Evolutionary conservation across 2,888 invertebrate species (phyloP).

Genomic region (Lysandra coridon): DNA sequence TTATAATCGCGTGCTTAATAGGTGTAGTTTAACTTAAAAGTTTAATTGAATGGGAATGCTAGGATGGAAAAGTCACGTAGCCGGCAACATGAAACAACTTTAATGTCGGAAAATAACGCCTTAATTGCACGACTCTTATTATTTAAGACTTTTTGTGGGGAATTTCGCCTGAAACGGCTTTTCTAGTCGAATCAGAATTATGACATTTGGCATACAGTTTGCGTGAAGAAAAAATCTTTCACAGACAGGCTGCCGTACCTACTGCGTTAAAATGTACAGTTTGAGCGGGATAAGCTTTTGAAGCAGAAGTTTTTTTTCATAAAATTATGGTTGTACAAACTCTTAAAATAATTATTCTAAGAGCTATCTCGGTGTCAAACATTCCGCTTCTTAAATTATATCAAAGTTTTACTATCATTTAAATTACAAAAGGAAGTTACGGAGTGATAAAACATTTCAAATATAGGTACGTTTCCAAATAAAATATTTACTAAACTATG

Average conservation of each 20-base stretch:
- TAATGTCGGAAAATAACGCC: constrained; percentile 25
- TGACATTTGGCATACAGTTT: neutral
- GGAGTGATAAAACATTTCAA: too few relatives aligned
- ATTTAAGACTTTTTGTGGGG: constrained; percentile 16
- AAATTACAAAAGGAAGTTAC: too few relatives aligned
- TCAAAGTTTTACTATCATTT: too few relatives aligned
- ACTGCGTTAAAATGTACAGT: neutral
- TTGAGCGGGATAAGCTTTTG: neutral
- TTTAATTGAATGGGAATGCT: constrained; percentile 30
- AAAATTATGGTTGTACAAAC: too few relatives aligned
- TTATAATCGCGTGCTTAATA: constrained; percentile 30
- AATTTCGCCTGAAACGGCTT: neutral
- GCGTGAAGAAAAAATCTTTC: neutral
- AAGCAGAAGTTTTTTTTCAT: too few relatives aligned
- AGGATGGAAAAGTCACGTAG: constrained; percentile 30
- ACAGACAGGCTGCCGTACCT: too few relatives aligned
- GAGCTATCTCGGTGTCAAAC: too few relatives aligned
- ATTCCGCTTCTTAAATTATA: too few relatives aligned
- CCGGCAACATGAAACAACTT: constrained; percentile 22
- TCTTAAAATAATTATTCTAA: too few relatives aligned
- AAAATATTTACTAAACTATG: neutral
- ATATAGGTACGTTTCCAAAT: neutral
- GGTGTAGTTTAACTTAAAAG: constrained; percentile 28
- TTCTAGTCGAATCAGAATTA: neutral
- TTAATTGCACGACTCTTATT: constrained; percentile 20